Evolutionary conservation across 2,797 vertebrate species (phyloP).

Genomic region (Meriones psammophilus): DNA sequence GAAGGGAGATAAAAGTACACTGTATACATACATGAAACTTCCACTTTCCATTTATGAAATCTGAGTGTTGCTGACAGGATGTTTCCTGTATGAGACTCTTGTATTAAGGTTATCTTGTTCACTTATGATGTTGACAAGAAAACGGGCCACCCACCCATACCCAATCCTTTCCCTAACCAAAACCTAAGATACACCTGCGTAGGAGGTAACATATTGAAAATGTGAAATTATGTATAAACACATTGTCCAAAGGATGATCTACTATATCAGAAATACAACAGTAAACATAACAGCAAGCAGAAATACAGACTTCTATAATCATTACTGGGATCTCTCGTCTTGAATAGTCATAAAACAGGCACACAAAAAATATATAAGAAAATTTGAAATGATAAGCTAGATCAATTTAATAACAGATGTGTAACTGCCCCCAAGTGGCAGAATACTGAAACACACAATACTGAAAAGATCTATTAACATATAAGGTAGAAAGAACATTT

Average conservation of each 20-base stretch:
- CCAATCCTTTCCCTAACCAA: background rate
- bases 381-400: background rate
- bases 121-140: constrained; percentile 8
- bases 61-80: background rate
- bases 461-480: background rate
- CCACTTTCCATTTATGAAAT: constrained; percentile 30
- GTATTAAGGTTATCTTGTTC: background rate
- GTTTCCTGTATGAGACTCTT: background rate
- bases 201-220: constrained; percentile 36
- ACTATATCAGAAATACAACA: constrained; percentile 48
- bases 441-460: constrained; percentile 21
- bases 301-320: background rate
- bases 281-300: background rate
- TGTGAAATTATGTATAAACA: background rate
- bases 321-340: constrained; percentile 15
- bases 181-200: background rate
- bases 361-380: background rate
- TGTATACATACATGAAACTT: background rate
- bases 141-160: background rate
- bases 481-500: constrained; percentile 30
- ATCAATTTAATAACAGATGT: constrained; percentile 49
- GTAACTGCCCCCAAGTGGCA: constrained; percentile 79
- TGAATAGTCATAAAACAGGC: constrained; percentile 44
- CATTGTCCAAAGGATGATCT: constrained; percentile 45
- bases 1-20: background rate